Conservation (phyloP, 2,888 invertebrate genomes). For the Tachina grossa region DNA sequence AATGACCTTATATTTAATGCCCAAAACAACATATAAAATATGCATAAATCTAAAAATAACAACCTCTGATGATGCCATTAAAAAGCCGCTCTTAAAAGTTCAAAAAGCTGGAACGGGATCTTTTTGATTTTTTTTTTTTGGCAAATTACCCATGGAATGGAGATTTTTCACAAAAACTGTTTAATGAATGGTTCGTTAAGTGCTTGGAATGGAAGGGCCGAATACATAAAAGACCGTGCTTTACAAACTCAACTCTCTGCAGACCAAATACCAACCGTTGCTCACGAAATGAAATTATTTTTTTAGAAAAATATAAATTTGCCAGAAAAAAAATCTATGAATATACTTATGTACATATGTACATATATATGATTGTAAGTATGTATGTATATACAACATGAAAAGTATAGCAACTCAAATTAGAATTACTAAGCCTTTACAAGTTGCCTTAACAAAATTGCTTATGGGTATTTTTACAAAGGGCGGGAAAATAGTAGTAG, state of each 20-base stretch:
- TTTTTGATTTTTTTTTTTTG: slow-evolving; percentile 28
- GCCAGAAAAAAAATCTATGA: slow-evolving; percentile 4
- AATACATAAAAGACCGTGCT: slow-evolving; percentile 23
- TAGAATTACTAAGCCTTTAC: slow-evolving; percentile 49
- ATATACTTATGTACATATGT: too few species aligned
- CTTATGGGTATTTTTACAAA: not conserved
- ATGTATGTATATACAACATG: not conserved
- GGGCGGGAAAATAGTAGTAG: not conserved
- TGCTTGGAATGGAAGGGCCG: not conserved
- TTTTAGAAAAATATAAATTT: slow-evolving; percentile 28
- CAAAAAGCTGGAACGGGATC: slow-evolving; percentile 36
- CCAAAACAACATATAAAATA: slow-evolving; percentile 25
- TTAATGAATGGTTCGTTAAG: slow-evolving; percentile 37
- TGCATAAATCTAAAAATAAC: not conserved
- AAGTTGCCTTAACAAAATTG: slow-evolving; percentile 25
- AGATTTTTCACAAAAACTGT: slow-evolving; percentile 33
- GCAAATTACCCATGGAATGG: slow-evolving; percentile 46
- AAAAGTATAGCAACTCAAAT: slow-evolving; percentile 48
- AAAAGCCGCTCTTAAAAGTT: slow-evolving; percentile 49
- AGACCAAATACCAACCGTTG: slow-evolving; percentile 52
- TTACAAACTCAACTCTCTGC: slow-evolving; percentile 51
- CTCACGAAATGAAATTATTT: slow-evolving; percentile 51
- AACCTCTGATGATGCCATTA: slow-evolving; percentile 34
- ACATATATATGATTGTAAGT: too few species aligned
- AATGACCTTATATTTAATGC: slow-evolving; percentile 32